Conservation (phyloP, 2,888 invertebrate genomes). For the Quadroppia sp. region DNA sequence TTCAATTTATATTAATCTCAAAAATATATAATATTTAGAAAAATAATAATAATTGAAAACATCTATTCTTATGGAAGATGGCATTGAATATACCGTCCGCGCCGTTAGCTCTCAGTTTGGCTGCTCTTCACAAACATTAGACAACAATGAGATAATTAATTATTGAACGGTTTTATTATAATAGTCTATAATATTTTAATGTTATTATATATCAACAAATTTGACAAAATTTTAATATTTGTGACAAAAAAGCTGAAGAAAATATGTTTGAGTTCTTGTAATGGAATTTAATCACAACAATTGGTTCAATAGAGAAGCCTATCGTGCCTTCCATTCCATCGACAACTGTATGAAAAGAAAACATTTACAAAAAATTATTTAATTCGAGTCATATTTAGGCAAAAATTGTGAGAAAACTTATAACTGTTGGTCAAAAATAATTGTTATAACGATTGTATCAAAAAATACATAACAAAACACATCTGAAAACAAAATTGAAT, state of each 20-base stretch:
- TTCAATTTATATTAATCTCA: too few relatives aligned
- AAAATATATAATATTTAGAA: background rate
- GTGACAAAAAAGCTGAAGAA: background rate
- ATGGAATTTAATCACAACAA: conserved; percentile 9
- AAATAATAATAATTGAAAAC: background rate
- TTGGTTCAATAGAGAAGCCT: conserved; percentile 27
- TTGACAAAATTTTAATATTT: background rate
- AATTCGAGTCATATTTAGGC: conserved; percentile 26
- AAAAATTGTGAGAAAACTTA: background rate
- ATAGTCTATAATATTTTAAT: conserved; percentile 24
- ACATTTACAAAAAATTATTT: background rate
- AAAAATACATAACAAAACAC: background rate
- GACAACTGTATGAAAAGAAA: conserved; percentile 17
- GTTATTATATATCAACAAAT: background rate
- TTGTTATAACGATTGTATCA: conserved; percentile 4
- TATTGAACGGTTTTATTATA: conserved; percentile 28
- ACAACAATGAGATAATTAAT: conserved; percentile 20
- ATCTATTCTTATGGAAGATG: background rate
- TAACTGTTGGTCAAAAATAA: conserved; percentile 15
- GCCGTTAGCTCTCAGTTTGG: conserved; percentile 5
- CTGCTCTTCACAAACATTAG: conserved; percentile 14
- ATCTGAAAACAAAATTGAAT: background rate
- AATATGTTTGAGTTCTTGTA: background rate
- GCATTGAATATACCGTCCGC: conserved; percentile 35
- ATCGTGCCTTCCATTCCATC: conserved; percentile 5